A percentile compares a stretch with the other conserved stretches of the same genome.
These are phyloP conservation scores for Prionace glauca DNA, from an alignment of 2,797 vertebrate genomes.

Conservation along the genomic window DNA sequence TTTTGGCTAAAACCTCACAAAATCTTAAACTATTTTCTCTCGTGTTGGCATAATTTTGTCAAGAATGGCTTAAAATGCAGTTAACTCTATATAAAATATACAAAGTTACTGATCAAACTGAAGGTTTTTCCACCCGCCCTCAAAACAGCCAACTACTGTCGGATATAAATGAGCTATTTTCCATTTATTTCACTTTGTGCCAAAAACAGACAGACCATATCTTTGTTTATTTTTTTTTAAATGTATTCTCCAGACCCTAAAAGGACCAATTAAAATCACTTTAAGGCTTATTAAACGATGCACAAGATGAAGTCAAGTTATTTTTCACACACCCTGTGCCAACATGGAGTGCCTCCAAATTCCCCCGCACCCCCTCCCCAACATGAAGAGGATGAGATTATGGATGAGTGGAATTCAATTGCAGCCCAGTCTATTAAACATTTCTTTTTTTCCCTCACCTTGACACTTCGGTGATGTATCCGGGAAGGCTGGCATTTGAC, in stretches of 20 bases:
- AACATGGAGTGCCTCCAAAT: background rate
- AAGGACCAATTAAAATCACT: slow-evolving; percentile 31
- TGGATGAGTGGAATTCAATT: accelerated
- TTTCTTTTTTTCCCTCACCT: slow-evolving; percentile 60
- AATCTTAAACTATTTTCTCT: background rate
- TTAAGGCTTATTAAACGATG: slow-evolving; percentile 22
- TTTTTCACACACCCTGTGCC: slow-evolving; percentile 13
- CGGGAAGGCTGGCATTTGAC: slow-evolving; percentile 77
- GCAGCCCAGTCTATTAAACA: background rate
- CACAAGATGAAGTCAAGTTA: slow-evolving; percentile 28
- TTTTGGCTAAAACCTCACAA: background rate
- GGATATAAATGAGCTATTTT: slow-evolving; percentile 11
- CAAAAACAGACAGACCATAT: slow-evolving; percentile 27
- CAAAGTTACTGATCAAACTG: background rate
- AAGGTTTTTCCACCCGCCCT: background rate
- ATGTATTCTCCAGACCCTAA: slow-evolving; percentile 28
- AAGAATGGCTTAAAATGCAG: background rate
- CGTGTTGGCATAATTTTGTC: background rate
- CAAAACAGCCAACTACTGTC: background rate
- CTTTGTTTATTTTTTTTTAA: slow-evolving; percentile 32
- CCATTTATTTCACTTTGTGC: slow-evolving; percentile 19
- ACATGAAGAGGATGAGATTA: slow-evolving; percentile 7
- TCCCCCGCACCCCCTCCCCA: background rate
- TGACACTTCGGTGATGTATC: slow-evolving; percentile 79
- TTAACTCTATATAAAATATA: slow-evolving; percentile 7